phyloP scores from a whole-genome alignment of 1,140 invertebrate species.

The Calosoma granatense region DNA sequence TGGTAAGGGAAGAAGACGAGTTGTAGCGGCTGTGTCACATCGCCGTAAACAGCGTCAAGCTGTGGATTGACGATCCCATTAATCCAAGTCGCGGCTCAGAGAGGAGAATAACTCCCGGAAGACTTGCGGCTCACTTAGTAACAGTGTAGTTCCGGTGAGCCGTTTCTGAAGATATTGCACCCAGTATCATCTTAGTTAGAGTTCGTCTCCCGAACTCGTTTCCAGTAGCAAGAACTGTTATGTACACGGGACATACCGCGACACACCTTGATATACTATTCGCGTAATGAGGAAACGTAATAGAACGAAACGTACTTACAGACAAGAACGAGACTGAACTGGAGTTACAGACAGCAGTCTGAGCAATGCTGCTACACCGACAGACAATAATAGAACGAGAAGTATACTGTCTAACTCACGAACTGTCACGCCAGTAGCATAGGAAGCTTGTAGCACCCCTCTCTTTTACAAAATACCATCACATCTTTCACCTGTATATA shows the following conservation, averaged over 20 bases:
- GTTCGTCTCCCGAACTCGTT: not conserved
- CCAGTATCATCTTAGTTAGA: not conserved
- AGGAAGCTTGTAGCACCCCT: too few relatives aligned
- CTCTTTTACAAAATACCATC: too few relatives aligned
- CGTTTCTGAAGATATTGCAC: not conserved
- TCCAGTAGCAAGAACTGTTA: not conserved
- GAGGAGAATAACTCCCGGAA: not conserved
- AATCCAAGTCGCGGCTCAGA: slow-evolving; percentile 3
- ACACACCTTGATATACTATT: not conserved
- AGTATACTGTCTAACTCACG: too few relatives aligned
- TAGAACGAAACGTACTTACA: not conserved
- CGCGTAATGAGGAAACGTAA: not conserved
- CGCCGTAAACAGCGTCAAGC: not conserved
- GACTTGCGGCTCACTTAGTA: not conserved
- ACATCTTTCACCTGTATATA: too few relatives aligned
- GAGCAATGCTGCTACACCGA: too few relatives aligned
- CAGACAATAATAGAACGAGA: too few relatives aligned
- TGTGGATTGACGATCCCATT: slow-evolving; percentile 4
- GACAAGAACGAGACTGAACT: too few relatives aligned
- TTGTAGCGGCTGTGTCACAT: not conserved
- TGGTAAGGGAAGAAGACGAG: too few relatives aligned
- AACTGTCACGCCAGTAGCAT: too few relatives aligned
- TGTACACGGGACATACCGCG: not conserved
- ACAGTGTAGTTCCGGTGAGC: not conserved
- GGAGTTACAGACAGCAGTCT: too few relatives aligned